A percentile compares a stretch with the other conserved stretches of the same genome.
Conservation (phyloP, 2,797 vertebrate species). For the Fringilla coelebs region DNA sequence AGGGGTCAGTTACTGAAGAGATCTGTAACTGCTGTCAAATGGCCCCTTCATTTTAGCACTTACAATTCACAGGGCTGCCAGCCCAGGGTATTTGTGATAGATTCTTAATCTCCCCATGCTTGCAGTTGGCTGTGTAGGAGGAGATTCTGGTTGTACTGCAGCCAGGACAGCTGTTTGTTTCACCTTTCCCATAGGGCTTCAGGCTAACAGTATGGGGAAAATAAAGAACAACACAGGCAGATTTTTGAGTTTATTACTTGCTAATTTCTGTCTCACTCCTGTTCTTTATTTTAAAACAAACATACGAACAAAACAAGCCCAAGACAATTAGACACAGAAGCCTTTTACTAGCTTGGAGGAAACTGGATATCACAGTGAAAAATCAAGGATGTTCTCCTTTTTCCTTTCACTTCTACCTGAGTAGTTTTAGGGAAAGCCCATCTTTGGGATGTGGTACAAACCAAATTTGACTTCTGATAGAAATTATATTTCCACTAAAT, state of each 20-base stretch:
- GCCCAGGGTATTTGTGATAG: background rate
- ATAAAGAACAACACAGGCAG: background rate
- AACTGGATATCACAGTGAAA: background rate
- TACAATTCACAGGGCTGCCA: background rate
- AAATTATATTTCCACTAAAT: background rate
- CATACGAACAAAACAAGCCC: background rate
- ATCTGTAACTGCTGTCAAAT: background rate
- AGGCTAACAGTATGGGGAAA: background rate
- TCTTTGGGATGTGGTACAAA: background rate
- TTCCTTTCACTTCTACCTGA: background rate
- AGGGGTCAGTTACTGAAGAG: background rate
- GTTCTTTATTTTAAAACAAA: conserved; percentile 7
- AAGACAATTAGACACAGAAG: background rate
- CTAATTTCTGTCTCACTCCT: background rate
- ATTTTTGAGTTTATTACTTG: background rate
- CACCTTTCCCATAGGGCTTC: background rate
- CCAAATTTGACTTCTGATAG: background rate
- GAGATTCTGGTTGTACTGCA: background rate
- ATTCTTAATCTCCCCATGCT: background rate
- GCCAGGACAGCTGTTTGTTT: conserved; percentile 19
- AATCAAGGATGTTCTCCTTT: background rate
- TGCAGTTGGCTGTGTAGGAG: background rate
- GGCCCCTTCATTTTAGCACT: background rate
- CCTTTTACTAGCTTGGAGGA: background rate
- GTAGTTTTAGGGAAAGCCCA: background rate